Evolutionary conservation across 2,888 invertebrate genomes (phyloP).

Genomic region (Scaeva pyrastri): DNA sequence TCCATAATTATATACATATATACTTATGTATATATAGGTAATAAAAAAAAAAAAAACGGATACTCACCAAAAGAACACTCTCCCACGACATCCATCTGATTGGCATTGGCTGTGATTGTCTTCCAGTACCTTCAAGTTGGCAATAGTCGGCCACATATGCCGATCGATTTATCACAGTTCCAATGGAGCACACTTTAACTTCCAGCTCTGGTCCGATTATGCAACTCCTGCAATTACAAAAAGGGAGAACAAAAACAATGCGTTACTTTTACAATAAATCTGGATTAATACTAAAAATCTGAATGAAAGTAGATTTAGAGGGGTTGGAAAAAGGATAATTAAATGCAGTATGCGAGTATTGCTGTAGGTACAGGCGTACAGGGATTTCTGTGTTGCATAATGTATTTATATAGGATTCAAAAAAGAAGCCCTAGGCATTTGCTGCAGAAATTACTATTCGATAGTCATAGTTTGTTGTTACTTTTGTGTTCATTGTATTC

Average conservation of each 20-base stretch:
- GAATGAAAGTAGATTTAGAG: neutral
- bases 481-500: neutral
- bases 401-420: constrained; percentile 12
- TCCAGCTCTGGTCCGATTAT: constrained; percentile 90
- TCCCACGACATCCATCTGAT: constrained; percentile 96
- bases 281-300: constrained; percentile 14
- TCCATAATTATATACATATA: too few species aligned
- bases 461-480: constrained; percentile 16
- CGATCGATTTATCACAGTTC: constrained; percentile 87
- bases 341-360: constrained; percentile 62
- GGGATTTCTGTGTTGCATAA: neutral
- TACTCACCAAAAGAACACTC: constrained; percentile 89
- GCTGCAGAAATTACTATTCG: constrained; percentile 54
- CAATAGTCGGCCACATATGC: constrained; percentile 92
- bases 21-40: too few species aligned
- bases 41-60: too few species aligned
- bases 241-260: constrained; percentile 76
- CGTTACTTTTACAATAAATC: constrained; percentile 35
- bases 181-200: constrained; percentile 91
- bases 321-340: constrained; percentile 55
- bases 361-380: neutral
- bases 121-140: constrained; percentile 88
- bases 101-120: constrained; percentile 86
- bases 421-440: constrained; percentile 56
- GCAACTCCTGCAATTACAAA: constrained; percentile 87